phyloP scores from a whole-genome alignment of 2,113 vertebrate species.

The Leptobrachium ailaonicum region DNA sequence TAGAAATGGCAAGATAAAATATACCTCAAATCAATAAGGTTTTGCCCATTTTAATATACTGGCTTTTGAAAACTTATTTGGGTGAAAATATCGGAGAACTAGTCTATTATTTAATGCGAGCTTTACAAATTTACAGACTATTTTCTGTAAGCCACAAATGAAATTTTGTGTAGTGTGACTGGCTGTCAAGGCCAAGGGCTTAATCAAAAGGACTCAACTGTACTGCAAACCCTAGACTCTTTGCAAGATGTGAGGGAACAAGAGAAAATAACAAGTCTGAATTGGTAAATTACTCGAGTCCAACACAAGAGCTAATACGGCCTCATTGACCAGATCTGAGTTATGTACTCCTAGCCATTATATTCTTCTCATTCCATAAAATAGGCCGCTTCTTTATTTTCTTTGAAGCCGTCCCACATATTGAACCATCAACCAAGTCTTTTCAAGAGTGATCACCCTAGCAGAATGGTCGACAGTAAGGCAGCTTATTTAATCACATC shows the following conservation, averaged over 20 bases:
- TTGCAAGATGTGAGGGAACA: slow-evolving; percentile 33
- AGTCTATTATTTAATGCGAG: too few species aligned
- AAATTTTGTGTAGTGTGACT: slow-evolving; percentile 19
- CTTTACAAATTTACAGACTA: too few species aligned
- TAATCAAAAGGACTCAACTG: slow-evolving; percentile 33
- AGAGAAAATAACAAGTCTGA: background rate
- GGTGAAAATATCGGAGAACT: too few species aligned
- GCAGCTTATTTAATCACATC: background rate
- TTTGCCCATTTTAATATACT: too few species aligned
- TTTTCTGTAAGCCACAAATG: slow-evolving; percentile 9
- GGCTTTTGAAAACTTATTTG: slow-evolving; percentile 1
- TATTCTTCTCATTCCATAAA: background rate
- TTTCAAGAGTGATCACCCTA: background rate
- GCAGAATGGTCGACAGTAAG: background rate
- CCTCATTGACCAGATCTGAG: background rate
- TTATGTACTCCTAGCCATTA: background rate
- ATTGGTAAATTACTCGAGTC: slow-evolving; percentile 5
- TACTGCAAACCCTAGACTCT: slow-evolving; percentile 6
- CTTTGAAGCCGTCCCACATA: background rate
- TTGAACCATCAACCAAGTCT: background rate
- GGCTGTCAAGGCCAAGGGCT: slow-evolving; percentile 22
- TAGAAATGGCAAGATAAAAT: too few species aligned
- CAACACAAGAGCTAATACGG: background rate
- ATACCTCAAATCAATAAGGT: too few species aligned
- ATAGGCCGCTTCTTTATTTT: background rate